phyloP scores from a whole-genome alignment of 2,888 invertebrate species.

The Aricia artaxerxes region DNA sequence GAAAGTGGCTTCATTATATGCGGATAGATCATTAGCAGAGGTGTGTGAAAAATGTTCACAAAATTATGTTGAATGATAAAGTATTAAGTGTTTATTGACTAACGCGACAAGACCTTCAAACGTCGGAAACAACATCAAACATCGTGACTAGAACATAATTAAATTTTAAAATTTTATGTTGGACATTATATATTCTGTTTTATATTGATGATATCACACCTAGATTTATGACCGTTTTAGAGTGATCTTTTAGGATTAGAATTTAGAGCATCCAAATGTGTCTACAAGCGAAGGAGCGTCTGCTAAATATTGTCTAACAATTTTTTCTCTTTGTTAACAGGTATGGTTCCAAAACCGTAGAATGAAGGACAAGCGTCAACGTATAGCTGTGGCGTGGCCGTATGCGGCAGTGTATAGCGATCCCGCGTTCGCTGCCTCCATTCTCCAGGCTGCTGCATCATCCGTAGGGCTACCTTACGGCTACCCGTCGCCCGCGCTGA shows the following conservation, averaged over 20 bases:
- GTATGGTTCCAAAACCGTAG: constrained; percentile 99
- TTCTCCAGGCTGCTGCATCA: constrained; percentile 93
- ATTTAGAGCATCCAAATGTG: not conserved
- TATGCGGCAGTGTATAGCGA: constrained; percentile 96
- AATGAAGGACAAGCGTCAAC: constrained; percentile 98
- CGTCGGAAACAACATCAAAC: not conserved
- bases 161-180: not conserved
- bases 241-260: not conserved
- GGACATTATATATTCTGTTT: not conserved
- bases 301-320: constrained; percentile 23
- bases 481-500: constrained; percentile 81
- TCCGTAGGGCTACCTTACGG: constrained; percentile 84
- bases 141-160: constrained; percentile 11
- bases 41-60: constrained; percentile 52
- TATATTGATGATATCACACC: not conserved
- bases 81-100: constrained; percentile 44
- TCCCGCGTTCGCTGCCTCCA: constrained; percentile 94
- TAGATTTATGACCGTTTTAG: not conserved
- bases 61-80: constrained; percentile 48
- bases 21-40: constrained; percentile 55
- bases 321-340: constrained; percentile 73
- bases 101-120: constrained; percentile 21
- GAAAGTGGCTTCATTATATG: constrained; percentile 28
- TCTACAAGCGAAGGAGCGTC: not conserved
- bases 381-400: constrained; percentile 97